These are phyloP conservation scores for Meloidogyne chitwoodi DNA, from an alignment of 1,140 invertebrate genomes.

Conservation along the genomic window DNA sequence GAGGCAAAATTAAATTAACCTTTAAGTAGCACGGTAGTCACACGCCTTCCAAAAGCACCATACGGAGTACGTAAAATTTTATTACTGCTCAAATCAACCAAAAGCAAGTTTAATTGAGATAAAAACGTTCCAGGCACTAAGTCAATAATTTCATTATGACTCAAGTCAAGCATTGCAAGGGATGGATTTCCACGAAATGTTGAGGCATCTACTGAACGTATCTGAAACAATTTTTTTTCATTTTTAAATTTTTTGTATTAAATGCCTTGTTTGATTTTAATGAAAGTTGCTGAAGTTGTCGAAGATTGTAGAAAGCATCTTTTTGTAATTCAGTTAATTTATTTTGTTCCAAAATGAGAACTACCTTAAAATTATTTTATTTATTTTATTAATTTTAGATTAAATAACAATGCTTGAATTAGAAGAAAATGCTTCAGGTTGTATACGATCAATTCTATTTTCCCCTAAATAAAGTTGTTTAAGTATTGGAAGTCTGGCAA, in stretches of 20 bases:
- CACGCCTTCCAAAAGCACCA: constrained; percentile 51
- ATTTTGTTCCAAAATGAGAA: constrained; percentile 51
- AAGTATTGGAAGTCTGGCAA: constrained; percentile 45
- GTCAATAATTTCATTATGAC: constrained; percentile 54
- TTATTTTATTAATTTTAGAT: not conserved
- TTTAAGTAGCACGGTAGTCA: constrained; percentile 56
- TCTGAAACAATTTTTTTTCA: constrained; percentile 30
- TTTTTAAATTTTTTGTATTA: not conserved
- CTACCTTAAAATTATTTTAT: constrained; percentile 11
- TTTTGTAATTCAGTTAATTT: constrained; percentile 36
- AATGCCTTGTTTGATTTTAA: constrained; percentile 55
- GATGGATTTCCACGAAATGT: constrained; percentile 51
- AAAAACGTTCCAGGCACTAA: constrained; percentile 53
- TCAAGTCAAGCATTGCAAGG: constrained; percentile 55
- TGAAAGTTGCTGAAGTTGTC: constrained; percentile 52
- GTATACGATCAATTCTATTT: constrained; percentile 47
- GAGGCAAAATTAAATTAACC: constrained; percentile 23
- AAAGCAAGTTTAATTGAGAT: constrained; percentile 49
- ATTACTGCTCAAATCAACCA: constrained; percentile 52
- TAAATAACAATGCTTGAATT: constrained; percentile 41
- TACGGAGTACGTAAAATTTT: constrained; percentile 53
- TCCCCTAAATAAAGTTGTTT: constrained; percentile 55
- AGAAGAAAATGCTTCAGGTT: constrained; percentile 48
- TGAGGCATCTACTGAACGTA: constrained; percentile 46
- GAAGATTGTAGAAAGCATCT: constrained; percentile 40